phyloP scores from a whole-genome alignment of 1,140 invertebrate species.

The Magallana gigas region DNA sequence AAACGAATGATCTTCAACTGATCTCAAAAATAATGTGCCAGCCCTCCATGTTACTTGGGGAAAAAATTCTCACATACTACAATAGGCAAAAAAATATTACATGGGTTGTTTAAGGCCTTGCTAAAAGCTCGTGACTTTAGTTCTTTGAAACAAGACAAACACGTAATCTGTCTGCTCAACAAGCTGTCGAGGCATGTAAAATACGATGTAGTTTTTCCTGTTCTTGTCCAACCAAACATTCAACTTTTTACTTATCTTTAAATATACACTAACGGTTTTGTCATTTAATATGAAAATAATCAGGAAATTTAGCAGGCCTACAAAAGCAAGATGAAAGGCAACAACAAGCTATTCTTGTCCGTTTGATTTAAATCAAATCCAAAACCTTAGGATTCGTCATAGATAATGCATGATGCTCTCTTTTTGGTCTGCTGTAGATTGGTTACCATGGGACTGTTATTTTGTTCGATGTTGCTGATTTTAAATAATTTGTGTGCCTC shows the following conservation, averaged over 20 bases:
- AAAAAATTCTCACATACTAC: not conserved
- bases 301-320: constrained; percentile 27
- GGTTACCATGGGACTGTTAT: constrained; percentile 4
- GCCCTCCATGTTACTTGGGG: not conserved
- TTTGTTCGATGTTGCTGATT: not conserved
- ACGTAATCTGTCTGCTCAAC: constrained; percentile 29
- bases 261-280: constrained; percentile 3
- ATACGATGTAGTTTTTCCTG: constrained; percentile 8
- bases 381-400: not conserved
- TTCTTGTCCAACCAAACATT: constrained; percentile 29
- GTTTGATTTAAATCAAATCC: constrained; percentile 29
- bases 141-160: constrained; percentile 38
- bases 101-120: not conserved
- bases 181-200: constrained; percentile 25
- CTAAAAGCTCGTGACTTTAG: constrained; percentile 20
- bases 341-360: constrained; percentile 11
- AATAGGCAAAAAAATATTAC: not conserved
- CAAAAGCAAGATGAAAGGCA: constrained; percentile 18
- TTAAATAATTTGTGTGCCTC: constrained; percentile 28
- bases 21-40: not conserved
- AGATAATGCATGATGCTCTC: constrained; percentile 20
- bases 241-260: constrained; percentile 29
- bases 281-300: constrained; percentile 33
- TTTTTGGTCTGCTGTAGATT: constrained; percentile 1
- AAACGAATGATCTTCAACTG: too few species aligned